phyloP scores from a whole-genome alignment of 2,113 vertebrate genomes.

The Onychostruthus taczanowskii region DNA sequence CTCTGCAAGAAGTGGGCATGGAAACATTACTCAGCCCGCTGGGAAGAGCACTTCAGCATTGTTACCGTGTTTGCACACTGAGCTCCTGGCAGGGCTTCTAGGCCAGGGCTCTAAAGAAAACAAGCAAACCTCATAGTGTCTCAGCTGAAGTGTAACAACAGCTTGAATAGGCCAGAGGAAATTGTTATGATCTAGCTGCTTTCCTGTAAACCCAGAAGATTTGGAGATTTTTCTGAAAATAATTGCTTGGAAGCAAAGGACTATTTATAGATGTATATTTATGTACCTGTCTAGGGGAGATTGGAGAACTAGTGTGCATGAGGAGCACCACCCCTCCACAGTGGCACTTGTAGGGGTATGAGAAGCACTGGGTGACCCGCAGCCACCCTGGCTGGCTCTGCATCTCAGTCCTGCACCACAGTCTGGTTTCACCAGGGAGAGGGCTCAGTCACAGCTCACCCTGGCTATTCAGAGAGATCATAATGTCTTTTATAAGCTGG shows the following conservation, averaged over 20 bases:
- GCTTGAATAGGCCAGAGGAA: neutral
- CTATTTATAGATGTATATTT: neutral
- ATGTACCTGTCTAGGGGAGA: neutral
- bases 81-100: neutral
- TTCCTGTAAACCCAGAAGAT: neutral
- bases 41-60: neutral
- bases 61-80: neutral
- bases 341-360: fast-evolving
- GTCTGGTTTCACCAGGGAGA: neutral
- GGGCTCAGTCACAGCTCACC: neutral
- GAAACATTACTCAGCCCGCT: neutral
- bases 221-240: neutral
- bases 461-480: neutral
- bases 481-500: neutral
- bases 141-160: neutral
- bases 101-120: neutral
- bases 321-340: too few relatives aligned
- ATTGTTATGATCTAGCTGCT: neutral
- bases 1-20: neutral
- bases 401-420: neutral
- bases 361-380: fast-evolving
- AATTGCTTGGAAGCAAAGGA: neutral
- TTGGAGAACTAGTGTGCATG: neutral
- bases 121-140: neutral
- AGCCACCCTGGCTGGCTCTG: neutral